Percentiles rank a stretch among this genome's conserved stretches.
These are phyloP conservation scores for Melanchra persicariae DNA, from an alignment of 2,888 invertebrate species.

Conservation along the genomic window DNA sequence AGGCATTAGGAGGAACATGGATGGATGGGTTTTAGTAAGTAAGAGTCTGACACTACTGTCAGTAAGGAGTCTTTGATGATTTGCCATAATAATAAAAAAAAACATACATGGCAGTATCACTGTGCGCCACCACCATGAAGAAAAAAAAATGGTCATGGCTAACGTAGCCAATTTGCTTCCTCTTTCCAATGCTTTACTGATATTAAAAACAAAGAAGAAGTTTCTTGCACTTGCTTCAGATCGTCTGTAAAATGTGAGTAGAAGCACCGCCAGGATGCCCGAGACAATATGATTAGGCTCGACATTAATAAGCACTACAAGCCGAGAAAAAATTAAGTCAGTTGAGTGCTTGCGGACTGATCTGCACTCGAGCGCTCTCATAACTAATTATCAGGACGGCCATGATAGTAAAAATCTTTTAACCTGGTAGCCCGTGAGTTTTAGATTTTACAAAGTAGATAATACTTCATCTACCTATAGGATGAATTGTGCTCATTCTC, in stretches of 20 bases:
- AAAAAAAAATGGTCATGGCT: not conserved
- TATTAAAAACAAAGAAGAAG: not conserved
- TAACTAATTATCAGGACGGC: conserved; percentile 7
- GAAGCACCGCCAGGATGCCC: not conserved
- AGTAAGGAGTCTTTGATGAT: no score
- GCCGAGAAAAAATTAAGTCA: conserved; percentile 12
- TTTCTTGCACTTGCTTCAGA: not conserved
- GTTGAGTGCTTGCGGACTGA: conserved; percentile 34
- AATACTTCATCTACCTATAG: not conserved
- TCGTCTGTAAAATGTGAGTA: not conserved
- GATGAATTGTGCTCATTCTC: not conserved
- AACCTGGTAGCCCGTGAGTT: not conserved
- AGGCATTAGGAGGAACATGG: no score
- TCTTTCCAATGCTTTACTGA: not conserved
- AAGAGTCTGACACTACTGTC: no score
- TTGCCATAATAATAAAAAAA: no score
- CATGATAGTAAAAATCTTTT: not conserved
- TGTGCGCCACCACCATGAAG: no score
- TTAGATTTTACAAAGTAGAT: not conserved
- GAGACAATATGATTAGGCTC: conserved; percentile 7
- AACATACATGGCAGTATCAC: no score
- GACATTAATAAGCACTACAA: conserved; percentile 20
- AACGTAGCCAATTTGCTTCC: not conserved
- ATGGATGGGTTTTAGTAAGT: no score
- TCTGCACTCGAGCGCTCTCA: conserved; percentile 11